Conservation (phyloP, 1,140 invertebrate species). For the Zaprionus ghesquierei region DNA sequence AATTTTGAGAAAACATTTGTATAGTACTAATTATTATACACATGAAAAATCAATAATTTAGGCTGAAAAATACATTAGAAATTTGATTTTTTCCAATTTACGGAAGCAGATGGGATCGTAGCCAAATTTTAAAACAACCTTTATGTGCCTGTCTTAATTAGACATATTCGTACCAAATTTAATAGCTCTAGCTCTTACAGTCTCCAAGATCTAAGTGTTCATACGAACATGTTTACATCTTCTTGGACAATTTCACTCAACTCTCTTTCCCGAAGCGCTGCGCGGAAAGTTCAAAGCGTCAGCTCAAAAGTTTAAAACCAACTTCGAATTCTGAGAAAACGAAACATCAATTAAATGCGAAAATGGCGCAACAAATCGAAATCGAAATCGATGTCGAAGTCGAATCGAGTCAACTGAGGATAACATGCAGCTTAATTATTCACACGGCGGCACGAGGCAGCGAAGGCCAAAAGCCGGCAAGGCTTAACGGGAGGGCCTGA, state of each 20-base stretch:
- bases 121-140: too few species aligned
- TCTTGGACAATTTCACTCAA: neutral
- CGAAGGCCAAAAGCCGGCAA: neutral
- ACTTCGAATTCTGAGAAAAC: conserved; percentile 47
- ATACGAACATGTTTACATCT: too few species aligned
- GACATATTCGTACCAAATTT: too few species aligned
- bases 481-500: conserved; percentile 49
- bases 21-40: too few species aligned
- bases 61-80: too few species aligned
- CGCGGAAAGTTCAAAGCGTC: neutral
- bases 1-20: too few species aligned
- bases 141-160: too few species aligned
- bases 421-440: conserved; percentile 74
- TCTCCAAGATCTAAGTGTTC: too few species aligned
- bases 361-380: conserved; percentile 74
- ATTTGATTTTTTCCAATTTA: too few species aligned
- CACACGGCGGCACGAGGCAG: conserved; percentile 60
- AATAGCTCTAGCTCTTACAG: too few species aligned
- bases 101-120: too few species aligned
- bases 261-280: neutral
- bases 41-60: too few species aligned
- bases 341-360: conserved; percentile 71
- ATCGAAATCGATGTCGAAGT: conserved; percentile 77
- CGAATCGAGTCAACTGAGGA: conserved; percentile 69
- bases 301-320: neutral